Evolutionary conservation across 2,797 vertebrate genomes (phyloP).

Genomic region (Chaetodon trifasciatus): DNA sequence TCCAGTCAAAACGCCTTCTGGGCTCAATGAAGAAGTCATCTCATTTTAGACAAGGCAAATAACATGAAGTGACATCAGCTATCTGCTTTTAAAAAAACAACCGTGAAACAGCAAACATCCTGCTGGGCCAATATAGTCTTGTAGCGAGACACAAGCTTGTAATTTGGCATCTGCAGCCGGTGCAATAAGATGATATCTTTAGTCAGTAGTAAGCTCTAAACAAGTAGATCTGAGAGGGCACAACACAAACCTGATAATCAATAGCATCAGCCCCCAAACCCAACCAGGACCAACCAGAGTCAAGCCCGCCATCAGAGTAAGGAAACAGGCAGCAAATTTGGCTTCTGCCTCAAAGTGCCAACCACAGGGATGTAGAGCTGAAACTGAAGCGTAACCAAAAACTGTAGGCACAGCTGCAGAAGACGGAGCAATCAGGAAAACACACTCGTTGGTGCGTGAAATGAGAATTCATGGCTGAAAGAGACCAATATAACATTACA

Average conservation of each 20-base stretch:
- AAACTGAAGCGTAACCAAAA: background rate
- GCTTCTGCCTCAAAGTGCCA: background rate
- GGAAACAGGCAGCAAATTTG: background rate
- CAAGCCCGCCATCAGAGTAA: background rate
- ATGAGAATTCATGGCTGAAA: background rate
- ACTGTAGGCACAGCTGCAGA: background rate
- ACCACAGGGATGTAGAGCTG: too few relatives aligned
- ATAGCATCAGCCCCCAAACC: background rate
- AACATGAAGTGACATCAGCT: background rate
- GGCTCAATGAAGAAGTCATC: background rate
- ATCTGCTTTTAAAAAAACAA: background rate
- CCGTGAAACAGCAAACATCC: too few relatives aligned
- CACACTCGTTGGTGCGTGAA: too few relatives aligned
- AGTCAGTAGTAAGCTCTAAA: background rate
- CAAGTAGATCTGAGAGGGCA: background rate
- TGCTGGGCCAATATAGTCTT: background rate
- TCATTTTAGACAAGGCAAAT: background rate
- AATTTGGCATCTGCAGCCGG: background rate
- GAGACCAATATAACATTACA: too few relatives aligned
- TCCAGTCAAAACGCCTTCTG: background rate
- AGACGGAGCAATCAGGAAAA: background rate
- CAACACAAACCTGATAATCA: background rate
- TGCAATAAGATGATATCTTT: background rate
- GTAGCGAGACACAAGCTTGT: background rate
- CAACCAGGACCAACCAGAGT: too few relatives aligned